Evolutionary conservation across 2,113 vertebrate genomes (phyloP).

Genomic region (Copsychus sechellarum): DNA sequence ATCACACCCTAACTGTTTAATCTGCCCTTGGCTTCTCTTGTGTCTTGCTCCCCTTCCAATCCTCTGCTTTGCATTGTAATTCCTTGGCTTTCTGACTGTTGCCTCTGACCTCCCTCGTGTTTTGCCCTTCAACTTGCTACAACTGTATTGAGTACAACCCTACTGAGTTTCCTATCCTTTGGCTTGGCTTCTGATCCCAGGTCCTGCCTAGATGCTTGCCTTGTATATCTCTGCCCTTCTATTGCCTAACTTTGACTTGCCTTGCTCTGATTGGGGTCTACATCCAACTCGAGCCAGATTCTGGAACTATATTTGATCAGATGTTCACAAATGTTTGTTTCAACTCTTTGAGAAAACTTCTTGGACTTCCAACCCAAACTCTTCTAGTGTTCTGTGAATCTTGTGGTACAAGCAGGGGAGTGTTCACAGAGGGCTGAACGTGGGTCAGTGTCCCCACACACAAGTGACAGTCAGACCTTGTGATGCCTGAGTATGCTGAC

Average conservation of each 20-base stretch:
- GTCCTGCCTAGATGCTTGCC: background rate
- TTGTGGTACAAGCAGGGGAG: background rate
- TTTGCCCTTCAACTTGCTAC: background rate
- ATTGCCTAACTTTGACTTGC: background rate
- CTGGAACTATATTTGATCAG: background rate
- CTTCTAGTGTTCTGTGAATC: background rate
- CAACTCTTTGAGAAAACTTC: background rate
- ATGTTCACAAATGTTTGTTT: background rate
- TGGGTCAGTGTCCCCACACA: background rate
- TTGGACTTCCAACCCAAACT: background rate
- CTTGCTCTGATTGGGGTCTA: background rate
- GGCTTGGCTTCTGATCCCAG: background rate
- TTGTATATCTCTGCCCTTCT: background rate
- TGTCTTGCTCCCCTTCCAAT: background rate
- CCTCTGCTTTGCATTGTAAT: background rate
- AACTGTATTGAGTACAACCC: background rate
- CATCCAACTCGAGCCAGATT: background rate
- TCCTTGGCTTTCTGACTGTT: background rate
- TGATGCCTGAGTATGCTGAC: background rate
- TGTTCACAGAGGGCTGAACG: background rate
- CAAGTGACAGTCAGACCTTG: background rate
- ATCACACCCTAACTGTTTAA: background rate
- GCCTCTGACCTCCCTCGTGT: background rate
- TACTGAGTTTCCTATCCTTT: background rate
- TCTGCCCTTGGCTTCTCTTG: background rate